Conservation (phyloP, 1,140 invertebrate species). For the Diachasmimorpha longicaudata region DNA sequence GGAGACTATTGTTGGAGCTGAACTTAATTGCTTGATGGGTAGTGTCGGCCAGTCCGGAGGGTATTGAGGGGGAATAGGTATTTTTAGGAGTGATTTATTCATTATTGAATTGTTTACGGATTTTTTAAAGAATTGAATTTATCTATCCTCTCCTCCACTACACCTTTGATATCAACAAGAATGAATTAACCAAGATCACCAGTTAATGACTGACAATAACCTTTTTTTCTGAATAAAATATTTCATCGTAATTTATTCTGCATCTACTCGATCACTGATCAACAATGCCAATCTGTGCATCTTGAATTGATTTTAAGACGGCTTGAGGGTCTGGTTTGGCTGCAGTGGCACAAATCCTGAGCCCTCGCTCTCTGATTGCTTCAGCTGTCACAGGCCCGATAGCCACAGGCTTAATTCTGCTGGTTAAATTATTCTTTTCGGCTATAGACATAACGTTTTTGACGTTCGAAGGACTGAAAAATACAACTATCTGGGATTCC, state of each 20-base stretch:
- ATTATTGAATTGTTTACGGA: background rate
- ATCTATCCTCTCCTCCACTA: too few relatives aligned
- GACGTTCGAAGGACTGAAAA: constrained; percentile 58
- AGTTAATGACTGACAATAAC: background rate
- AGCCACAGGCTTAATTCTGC: constrained; percentile 48
- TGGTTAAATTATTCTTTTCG: constrained; percentile 28
- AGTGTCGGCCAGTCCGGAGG: constrained; percentile 55
- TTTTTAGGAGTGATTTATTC: background rate
- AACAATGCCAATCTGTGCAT: background rate
- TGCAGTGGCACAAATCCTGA: constrained; percentile 41
- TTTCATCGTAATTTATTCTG: constrained; percentile 20
- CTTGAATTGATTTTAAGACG: constrained; percentile 43
- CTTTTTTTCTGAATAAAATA: constrained; percentile 22
- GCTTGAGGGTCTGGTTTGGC: constrained; percentile 51
- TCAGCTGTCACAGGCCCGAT: constrained; percentile 56
- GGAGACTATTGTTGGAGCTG: constrained; percentile 54
- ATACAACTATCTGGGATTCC: constrained; percentile 42
- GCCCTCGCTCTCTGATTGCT: constrained; percentile 41
- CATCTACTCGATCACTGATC: constrained; percentile 14
- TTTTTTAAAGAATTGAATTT: too few relatives aligned
- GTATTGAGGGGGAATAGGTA: constrained; percentile 40
- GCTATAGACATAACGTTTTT: constrained; percentile 35
- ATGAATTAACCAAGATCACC: background rate
- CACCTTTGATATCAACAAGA: background rate
- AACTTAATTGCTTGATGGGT: constrained; percentile 53